Evolutionary conservation across 1,140 invertebrate species (phyloP).

Genomic region (Eulimnadia texana): DNA sequence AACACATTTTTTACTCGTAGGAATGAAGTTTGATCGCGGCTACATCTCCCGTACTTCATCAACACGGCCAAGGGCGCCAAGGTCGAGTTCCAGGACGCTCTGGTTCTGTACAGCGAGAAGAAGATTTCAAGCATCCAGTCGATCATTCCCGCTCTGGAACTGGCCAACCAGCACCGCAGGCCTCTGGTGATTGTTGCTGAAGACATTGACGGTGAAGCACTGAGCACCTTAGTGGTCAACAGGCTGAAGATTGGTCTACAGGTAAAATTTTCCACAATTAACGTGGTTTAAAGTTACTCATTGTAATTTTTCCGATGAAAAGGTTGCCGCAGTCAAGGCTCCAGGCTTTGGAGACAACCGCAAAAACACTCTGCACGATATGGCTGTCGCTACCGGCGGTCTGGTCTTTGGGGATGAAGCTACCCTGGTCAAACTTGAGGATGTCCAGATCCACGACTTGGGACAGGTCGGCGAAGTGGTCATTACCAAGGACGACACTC

Average conservation of each 20-base stretch:
- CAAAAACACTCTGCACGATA: conserved; percentile 91
- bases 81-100: conserved; percentile 94
- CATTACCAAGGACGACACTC: conserved; percentile 97
- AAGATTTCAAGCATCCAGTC: conserved; percentile 95
- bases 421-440: conserved; percentile 89
- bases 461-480: conserved; percentile 89
- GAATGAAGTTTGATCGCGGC: conserved; percentile 97
- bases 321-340: conserved; percentile 82
- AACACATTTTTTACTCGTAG: neutral
- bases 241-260: conserved; percentile 86
- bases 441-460: conserved; percentile 72
- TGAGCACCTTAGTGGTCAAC: conserved; percentile 94
- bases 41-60: conserved; percentile 99
- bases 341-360: conserved; percentile 99
- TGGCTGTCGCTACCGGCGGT: conserved; percentile 92
- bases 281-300: neutral
- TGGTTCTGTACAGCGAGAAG: conserved; percentile 91
- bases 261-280: no score
- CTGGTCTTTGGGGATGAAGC: conserved; percentile 97
- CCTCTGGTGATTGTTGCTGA: conserved; percentile 95
- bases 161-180: conserved; percentile 86
- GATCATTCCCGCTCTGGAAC: conserved; percentile 92
- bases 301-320: neutral
- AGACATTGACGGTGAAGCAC: conserved; percentile 96
- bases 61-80: conserved; percentile 97